Base-by-base conservation (phyloP, 1,140 invertebrate species). In the Drosophila kanapiae region DNA sequence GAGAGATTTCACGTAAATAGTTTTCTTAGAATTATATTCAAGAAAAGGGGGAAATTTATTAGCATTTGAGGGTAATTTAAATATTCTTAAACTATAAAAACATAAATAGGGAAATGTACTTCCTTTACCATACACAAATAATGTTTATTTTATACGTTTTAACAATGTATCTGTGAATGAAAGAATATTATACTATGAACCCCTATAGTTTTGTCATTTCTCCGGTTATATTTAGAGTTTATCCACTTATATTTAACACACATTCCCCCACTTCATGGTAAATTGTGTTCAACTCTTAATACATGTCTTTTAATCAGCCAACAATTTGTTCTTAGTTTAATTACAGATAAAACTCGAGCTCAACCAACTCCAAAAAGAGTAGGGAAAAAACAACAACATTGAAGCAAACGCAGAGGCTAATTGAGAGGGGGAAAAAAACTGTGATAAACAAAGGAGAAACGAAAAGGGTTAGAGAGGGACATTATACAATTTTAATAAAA, bases 401-500 rank as follows among this genome's bases (percentile, higher is more conserved):
- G 59, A n/a, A 57, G 47, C 38, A 69, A 57, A 54, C 47, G 37
- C 49, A 38, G 47, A 45, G 68, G 77, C 68, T 74, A 78, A 86
- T 75, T 82, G 75, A 78, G 56, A 71, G 54, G 70, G 49, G 68
- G 78, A 83, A 84, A 80, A 84, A 75, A 84, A 75, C 86, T 90
- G 85, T 90, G 85, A 90, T 90, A 90, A 90, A 74, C 78, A 79
- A 88, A 70, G 56, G 31, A 68, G 53, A 61, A 67, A 10, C 40
- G 35, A 27, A 40, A 78, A 40, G 43, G 49, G 38, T 45, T 37
- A 45, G 48, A 60, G 68, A 51, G 47, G 82, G 75, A 87, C 74
- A 88, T 83, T 80, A 88, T 82, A 90, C 81, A 90, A 85, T 90
- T 84, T 90, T 87, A 91, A 90, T 91, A 90, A 82, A 91, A 82